Evolutionary conservation across 2,113 vertebrate genomes (phyloP).

Genomic region (Syngnathus floridae): DNA sequence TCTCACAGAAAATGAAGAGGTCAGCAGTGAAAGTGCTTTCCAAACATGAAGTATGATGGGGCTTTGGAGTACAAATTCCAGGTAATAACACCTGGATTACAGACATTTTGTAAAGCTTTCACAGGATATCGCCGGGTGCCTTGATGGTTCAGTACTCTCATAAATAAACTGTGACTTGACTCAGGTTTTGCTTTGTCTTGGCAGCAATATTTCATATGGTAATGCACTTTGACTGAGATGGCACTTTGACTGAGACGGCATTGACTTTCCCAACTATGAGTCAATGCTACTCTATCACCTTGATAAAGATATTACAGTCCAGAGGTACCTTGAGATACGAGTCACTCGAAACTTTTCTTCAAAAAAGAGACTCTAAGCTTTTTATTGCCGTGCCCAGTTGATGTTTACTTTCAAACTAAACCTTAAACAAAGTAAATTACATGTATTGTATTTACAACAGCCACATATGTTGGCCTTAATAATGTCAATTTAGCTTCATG

Average conservation of each 20-base stretch:
- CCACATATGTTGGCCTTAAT: no score
- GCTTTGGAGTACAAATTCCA: slow-evolving; percentile 26
- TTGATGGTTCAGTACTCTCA: slow-evolving; percentile 29
- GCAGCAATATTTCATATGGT: slow-evolving; percentile 17
- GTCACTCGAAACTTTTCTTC: background rate
- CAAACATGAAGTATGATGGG: slow-evolving; percentile 28
- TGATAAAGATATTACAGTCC: background rate
- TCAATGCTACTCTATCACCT: background rate
- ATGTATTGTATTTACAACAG: background rate
- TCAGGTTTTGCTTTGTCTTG: slow-evolving; percentile 18
- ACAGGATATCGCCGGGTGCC: slow-evolving; percentile 12
- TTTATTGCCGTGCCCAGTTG: no score
- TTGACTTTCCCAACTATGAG: slow-evolving; percentile 13
- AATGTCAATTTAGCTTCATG: background rate
- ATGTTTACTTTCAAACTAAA: background rate
- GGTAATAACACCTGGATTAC: slow-evolving; percentile 31
- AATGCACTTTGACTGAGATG: slow-evolving; percentile 20
- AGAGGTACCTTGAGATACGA: background rate
- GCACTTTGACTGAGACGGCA: slow-evolving; percentile 4
- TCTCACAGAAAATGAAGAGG: slow-evolving; percentile 31
- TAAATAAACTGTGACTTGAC: slow-evolving; percentile 24
- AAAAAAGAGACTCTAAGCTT: background rate
- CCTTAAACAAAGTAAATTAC: background rate
- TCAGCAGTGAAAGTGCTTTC: slow-evolving; percentile 32
- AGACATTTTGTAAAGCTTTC: slow-evolving; percentile 10